A percentile compares a stretch with the other conserved stretches of the same genome.
phyloP scores from a whole-genome alignment of 2,888 invertebrate genomes.

The Napeogenes inachia region DNA sequence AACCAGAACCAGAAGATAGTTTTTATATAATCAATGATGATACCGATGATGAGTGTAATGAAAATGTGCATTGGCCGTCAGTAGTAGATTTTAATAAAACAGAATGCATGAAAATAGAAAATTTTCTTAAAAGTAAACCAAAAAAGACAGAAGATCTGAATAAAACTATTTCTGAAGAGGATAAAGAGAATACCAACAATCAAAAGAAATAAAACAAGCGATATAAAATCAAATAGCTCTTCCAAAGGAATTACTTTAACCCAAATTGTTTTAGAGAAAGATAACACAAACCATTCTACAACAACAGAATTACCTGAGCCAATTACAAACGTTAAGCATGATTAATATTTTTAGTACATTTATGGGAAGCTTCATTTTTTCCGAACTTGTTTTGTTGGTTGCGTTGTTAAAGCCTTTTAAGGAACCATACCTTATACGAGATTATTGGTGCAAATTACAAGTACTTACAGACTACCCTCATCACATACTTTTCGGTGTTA shows the following conservation, averaged over 20 bases:
- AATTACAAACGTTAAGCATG: slow-evolving; percentile 37
- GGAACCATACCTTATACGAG: slow-evolving; percentile 48
- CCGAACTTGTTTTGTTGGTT: slow-evolving; percentile 44
- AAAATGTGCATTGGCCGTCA: slow-evolving; percentile 44
- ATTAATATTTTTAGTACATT: slow-evolving; percentile 46
- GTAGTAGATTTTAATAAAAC: slow-evolving; percentile 39
- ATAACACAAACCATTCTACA: slow-evolving; percentile 8
- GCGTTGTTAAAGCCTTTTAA: slow-evolving; percentile 51
- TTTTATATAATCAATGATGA: slow-evolving; percentile 31
- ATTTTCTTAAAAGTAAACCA: slow-evolving; percentile 38
- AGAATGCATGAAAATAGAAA: slow-evolving; percentile 36
- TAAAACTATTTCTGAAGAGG: slow-evolving; percentile 10
- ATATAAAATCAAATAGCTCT: slow-evolving; percentile 1
- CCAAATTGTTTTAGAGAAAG: slow-evolving; percentile 5
- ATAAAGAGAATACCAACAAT: slow-evolving; percentile 12
- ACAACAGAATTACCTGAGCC: slow-evolving; percentile 4
- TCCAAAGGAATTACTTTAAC: slow-evolving; percentile 11
- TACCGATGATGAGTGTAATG: slow-evolving; percentile 23
- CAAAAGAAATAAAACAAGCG: slow-evolving; percentile 13
- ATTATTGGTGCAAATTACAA: slow-evolving; percentile 45
- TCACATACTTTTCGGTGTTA: slow-evolving; percentile 33
- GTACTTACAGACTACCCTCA: slow-evolving; percentile 31
- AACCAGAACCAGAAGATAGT: slow-evolving; percentile 27
- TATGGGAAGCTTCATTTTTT: slow-evolving; percentile 39
- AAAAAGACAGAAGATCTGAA: slow-evolving; percentile 25